Percentiles rank a stretch among this genome's conserved stretches.
Evolutionary conservation across 2,888 invertebrate species (phyloP).

Genomic region (Pterobdella sp.): DNA sequence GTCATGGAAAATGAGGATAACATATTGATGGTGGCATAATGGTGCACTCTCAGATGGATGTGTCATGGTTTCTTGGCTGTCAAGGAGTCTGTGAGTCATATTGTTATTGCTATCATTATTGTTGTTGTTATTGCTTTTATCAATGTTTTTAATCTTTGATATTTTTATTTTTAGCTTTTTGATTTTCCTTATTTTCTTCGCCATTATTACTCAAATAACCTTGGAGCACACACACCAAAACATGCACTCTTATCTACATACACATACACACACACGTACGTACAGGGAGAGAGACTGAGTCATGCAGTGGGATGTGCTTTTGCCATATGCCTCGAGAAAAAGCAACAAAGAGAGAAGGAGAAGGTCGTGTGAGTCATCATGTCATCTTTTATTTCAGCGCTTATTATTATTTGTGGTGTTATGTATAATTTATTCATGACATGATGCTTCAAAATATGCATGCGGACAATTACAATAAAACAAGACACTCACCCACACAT

Average conservation of each 20-base stretch:
- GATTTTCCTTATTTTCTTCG: background rate
- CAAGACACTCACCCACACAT: no score
- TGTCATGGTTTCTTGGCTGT: conserved; percentile 96
- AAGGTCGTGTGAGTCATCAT: conserved; percentile 47
- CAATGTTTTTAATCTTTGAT: background rate
- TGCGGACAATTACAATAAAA: no score
- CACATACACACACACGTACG: no score
- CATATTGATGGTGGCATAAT: background rate
- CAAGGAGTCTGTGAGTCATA: conserved; percentile 69
- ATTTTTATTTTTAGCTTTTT: background rate
- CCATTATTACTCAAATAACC: background rate
- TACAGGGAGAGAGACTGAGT: conserved; percentile 83
- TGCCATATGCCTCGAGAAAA: conserved; percentile 91
- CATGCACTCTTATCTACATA: no score
- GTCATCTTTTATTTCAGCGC: no score
- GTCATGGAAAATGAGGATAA: background rate
- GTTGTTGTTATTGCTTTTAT: no score
- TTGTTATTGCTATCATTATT: background rate
- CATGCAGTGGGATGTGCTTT: conserved; percentile 99
- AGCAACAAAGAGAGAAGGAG: conserved; percentile 93
- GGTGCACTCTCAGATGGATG: conserved; percentile 72
- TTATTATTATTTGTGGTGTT: no score
- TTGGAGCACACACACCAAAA: no score
- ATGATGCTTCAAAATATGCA: no score
- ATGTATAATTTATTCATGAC: no score